Base-by-base conservation (phyloP, 2,797 vertebrate genomes). In the Neomorphus geoffroyi region DNA sequence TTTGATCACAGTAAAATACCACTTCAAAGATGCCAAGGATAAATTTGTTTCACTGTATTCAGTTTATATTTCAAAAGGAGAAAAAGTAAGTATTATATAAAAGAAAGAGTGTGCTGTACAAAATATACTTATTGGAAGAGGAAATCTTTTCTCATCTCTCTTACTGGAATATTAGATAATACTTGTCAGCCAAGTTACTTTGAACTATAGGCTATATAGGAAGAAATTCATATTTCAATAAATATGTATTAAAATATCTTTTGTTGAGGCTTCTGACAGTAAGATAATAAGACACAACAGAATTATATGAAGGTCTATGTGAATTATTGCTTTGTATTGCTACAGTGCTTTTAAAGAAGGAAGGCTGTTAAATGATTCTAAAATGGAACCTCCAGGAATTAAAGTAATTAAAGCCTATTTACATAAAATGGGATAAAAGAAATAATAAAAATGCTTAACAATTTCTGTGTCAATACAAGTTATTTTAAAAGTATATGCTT, bases 211-310 rank as follows among this genome's bases (percentile, higher is more conserved):
- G 16, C 81, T 65, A 46, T 93, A 87, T 37, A 85, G 74, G 82
- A 94, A 94, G n/a, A 45, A 84, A 77, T 48, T 54, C 92, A 70
- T 94, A 94, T 94, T 94, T 96, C 64, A 94, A 72, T n/a, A 62
- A 91, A 23, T 70, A 72, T 77, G 39, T 50, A 90, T 93, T 95
- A 91, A 95, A 95, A 74, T 91, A 62, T 33, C 27, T 79, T 72
- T 65, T 94, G 70, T 95, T 95, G 35, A 95, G 79, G 35, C 57
- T 93, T 33, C 2, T 88, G 53, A 56, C 16, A 56, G 69, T 71
- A 88, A 90, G 53, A 90, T 91, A 92, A 90, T 92, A 91, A 70
- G 80, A 88, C 54, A 61, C 57, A 85, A 69, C 73, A 92, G 80
- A 96, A 91, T 88, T 28, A 57, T 77, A 78, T 82, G 28, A 92